Evolutionary conservation across 2,113 vertebrate genomes (phyloP).

Genomic region (Centrocercus urophasianus): DNA sequence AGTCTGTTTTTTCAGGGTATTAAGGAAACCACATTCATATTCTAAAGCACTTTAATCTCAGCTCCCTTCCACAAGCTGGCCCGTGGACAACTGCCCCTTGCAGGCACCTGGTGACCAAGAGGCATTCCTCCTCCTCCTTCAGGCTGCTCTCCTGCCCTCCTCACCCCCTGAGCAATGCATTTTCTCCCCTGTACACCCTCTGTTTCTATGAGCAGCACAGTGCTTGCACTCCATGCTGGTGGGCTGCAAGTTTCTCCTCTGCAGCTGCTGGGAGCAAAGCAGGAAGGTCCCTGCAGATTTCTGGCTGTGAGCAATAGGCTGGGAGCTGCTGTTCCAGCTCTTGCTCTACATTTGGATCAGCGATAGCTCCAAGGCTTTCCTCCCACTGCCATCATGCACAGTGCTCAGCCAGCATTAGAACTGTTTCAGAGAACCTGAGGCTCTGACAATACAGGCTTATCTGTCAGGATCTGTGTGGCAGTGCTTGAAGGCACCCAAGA

Average conservation of each 20-base stretch:
- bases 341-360: background rate
- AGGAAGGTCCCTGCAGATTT: background rate
- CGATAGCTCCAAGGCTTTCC: background rate
- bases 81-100: background rate
- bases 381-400: fast-evolving
- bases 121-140: background rate
- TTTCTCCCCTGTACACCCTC: background rate
- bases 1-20: background rate
- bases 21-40: background rate
- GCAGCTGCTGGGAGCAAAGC: background rate
- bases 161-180: fast-evolving
- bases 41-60: background rate
- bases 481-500: background rate
- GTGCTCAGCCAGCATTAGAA: background rate
- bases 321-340: background rate
- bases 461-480: background rate
- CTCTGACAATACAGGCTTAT: background rate
- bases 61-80: background rate
- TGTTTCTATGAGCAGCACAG: background rate
- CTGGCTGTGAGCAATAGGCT: background rate
- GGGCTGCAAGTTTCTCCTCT: background rate
- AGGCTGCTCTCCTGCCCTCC: background rate
- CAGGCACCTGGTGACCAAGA: fast-evolving
- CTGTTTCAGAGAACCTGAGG: background rate
- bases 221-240: background rate